Percentiles rank a stretch among this genome's conserved stretches.
Conservation (phyloP, 2,888 invertebrate species). For the Lasioglossum marginatum region DNA sequence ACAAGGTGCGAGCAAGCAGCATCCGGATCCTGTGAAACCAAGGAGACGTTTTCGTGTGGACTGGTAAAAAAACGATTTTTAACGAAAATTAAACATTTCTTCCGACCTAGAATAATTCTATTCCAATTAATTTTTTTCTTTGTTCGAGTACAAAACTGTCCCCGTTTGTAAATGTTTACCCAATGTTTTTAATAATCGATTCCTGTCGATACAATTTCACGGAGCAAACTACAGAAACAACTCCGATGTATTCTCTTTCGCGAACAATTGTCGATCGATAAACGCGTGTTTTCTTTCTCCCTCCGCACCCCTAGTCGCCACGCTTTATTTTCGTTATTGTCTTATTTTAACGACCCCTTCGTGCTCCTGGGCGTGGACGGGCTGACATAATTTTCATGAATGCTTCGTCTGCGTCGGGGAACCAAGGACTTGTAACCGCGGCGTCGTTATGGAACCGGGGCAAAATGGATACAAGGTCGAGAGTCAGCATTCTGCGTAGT, state of each 20-base stretch:
- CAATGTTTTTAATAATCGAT: not conserved
- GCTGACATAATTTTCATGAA: slow-evolving; percentile 45
- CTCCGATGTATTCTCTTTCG: not conserved
- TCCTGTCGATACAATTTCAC: slow-evolving; percentile 29
- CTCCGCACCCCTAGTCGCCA: not conserved
- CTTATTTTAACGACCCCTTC: slow-evolving; percentile 30
- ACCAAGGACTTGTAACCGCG: not conserved
- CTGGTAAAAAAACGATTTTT: too few species aligned
- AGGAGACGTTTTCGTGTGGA: too few species aligned
- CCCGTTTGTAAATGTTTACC: too few species aligned
- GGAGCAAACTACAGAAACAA: slow-evolving; percentile 24
- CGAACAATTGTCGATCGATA: slow-evolving; percentile 44
- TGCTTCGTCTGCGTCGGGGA: slow-evolving; percentile 24
- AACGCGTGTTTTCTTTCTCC: slow-evolving; percentile 1
- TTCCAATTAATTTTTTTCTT: too few species aligned
- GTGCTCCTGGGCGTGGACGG: slow-evolving; percentile 29
- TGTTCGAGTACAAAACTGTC: too few species aligned
- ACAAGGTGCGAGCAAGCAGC: slow-evolving; percentile 32
- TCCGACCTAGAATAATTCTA: too few species aligned
- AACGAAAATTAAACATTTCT: too few species aligned
- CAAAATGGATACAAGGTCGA: slow-evolving; percentile 10
- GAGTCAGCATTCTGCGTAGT: not conserved
- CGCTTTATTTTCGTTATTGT: slow-evolving; percentile 19
- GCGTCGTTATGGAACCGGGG: slow-evolving; percentile 10
- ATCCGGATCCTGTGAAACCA: not conserved